phyloP scores from a whole-genome alignment of 2,797 vertebrate species.

The Gymnodraco acuticeps region DNA sequence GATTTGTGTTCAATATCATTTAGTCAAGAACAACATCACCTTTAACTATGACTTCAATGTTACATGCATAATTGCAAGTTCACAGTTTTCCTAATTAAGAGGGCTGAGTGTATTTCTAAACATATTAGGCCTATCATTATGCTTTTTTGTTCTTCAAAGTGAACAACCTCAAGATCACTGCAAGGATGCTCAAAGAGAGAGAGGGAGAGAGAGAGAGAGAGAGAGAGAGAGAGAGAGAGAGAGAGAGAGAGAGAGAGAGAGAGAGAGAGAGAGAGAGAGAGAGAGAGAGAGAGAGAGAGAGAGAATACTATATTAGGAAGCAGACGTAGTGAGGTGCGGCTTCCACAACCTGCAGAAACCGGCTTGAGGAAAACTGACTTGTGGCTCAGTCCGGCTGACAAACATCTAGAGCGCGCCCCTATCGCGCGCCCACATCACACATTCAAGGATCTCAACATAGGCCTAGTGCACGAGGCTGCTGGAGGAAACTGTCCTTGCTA shows the following conservation, averaged over 20 bases:
- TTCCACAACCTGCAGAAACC: constrained; percentile 77
- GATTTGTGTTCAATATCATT: too few species aligned
- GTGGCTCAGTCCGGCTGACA: constrained; percentile 45
- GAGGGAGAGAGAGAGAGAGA: constrained; percentile 24
- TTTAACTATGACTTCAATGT: not conserved
- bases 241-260: constrained; percentile 35
- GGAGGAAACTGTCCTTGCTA: not conserved
- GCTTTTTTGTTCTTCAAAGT: not conserved
- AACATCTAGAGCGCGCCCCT: constrained; percentile 32
- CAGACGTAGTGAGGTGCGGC: constrained; percentile 49
- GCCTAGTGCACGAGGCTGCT: constrained; percentile 4
- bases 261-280: constrained; percentile 26
- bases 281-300: constrained; percentile 22
- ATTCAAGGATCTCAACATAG: constrained; percentile 12
- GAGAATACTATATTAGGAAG: constrained; percentile 66
- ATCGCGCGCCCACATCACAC: constrained; percentile 11
- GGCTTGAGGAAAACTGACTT: constrained; percentile 67
- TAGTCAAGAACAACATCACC: not conserved
- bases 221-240: constrained; percentile 2
- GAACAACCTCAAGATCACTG: constrained; percentile 27
- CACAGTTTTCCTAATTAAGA: not conserved
- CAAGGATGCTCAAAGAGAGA: not conserved
- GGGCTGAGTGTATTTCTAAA: not conserved
- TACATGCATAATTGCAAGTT: not conserved
- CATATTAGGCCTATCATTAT: too few species aligned